phyloP scores from a whole-genome alignment of 2,888 invertebrate genomes.

The Agelastica alni region DNA sequence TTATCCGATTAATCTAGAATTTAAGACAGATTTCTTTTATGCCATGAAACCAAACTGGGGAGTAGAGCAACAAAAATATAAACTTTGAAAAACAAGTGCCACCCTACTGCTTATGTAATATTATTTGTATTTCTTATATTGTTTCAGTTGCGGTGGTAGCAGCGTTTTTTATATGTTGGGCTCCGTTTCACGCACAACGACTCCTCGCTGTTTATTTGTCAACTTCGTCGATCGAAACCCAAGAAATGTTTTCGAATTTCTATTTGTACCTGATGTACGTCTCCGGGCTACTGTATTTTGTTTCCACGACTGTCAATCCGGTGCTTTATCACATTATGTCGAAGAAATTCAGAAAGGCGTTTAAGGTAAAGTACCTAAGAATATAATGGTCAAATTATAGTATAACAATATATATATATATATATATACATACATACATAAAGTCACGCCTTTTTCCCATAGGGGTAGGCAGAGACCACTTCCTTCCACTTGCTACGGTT shows the following conservation, averaged over 20 bases:
- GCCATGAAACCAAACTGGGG: too few relatives aligned
- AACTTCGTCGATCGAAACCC: constrained; percentile 54
- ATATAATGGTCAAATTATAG: too few relatives aligned
- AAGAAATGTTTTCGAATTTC: constrained; percentile 46
- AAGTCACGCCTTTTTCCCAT: too few relatives aligned
- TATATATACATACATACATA: too few relatives aligned
- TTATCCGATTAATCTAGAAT: too few relatives aligned
- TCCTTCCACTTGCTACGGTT: too few relatives aligned
- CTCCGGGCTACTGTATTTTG: constrained; percentile 88
- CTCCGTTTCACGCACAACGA: constrained; percentile 91
- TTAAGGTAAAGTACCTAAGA: constrained; percentile 69
- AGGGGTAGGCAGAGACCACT: too few relatives aligned
- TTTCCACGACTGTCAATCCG: constrained; percentile 92
- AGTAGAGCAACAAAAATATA: too few relatives aligned
- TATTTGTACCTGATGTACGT: constrained; percentile 76
- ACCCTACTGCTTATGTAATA: too few relatives aligned
- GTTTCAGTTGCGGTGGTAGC: constrained; percentile 78
- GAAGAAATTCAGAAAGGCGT: constrained; percentile 89
- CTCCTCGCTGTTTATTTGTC: constrained; percentile 76
- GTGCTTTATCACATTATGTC: constrained; percentile 94
- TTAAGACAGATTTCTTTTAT: too few relatives aligned
- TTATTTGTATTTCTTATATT: too few relatives aligned
- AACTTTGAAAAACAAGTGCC: background rate
- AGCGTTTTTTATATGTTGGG: constrained; percentile 89
- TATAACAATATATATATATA: too few relatives aligned